Evolutionary conservation across 2,113 vertebrate genomes (phyloP), one percentile per base, ranked within the genome.

Genomic region (Poecilia latipinna): DNA sequence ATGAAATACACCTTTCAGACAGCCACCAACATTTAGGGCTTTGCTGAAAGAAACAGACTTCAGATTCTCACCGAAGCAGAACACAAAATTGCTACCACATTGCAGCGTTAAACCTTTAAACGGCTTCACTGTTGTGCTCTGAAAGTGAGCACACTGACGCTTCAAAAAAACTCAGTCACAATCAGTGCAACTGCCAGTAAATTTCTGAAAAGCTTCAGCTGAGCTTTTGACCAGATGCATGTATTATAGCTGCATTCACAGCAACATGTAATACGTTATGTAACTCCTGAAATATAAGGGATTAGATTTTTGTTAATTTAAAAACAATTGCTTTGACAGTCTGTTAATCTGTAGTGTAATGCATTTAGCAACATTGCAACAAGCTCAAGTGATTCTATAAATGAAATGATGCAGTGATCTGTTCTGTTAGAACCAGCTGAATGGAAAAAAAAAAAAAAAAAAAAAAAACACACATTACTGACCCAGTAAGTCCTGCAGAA

Each of bases 11-110:
- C 78, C 83, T 73, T 70, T 65, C 68, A 79, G 74, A 71, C 80
- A 69, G 75, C 79, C 73, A 13, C 39, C 13, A 74, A 84, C 86
- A 72, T 88, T 92, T 64, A 68, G 68, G 64, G 87, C 81, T 83
- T 76, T 76, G 78, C 51, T 70, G 78, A 84, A 80, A 84, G 83
- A 91, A 90, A 83, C 68, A 54, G 79, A 80, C 80, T 57, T 19
- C 67, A 77, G 65, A 74, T 70, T 82, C 75, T 74, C 67, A 60
- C 32, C 72, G 28, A 68, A 80, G 86, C 82, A 37, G 76, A 86
- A 79, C 78, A 66, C 82, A 29, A 86, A 91, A 93, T 92, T 86
- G 83, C 75, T 93, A 80, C 92, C 93, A 94, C 82, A 93, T 93
- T 93, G 86, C 2, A 1, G 79, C 8, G 72, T 70, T 61, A 71